phyloP scores from a whole-genome alignment of 1,140 invertebrate genomes.

The Physella acuta region DNA sequence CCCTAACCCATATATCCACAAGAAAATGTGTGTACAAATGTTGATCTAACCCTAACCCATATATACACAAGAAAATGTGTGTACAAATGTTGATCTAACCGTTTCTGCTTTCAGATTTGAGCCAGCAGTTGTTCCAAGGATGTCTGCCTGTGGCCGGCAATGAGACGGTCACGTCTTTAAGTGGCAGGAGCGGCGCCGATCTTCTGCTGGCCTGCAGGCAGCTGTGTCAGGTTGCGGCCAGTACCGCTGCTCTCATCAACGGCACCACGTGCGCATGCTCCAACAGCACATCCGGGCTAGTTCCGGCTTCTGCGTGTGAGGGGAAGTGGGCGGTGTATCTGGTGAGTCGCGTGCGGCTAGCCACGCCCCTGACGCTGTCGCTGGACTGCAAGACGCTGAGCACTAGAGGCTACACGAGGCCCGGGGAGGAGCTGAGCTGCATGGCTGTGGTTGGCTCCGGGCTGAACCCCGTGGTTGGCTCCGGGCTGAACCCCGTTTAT shows the following conservation, averaged over 20 bases:
- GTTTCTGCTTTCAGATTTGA: slow-evolving; percentile 1
- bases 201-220: too few relatives aligned
- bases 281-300: neutral
- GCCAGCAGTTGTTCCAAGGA: neutral
- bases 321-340: slow-evolving; percentile 30
- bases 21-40: too few relatives aligned
- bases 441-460: slow-evolving; percentile 31
- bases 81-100: too few relatives aligned
- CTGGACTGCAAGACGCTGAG: slow-evolving; percentile 18
- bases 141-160: neutral
- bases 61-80: too few relatives aligned
- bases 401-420: slow-evolving; percentile 39
- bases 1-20: too few relatives aligned
- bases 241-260: slow-evolving; percentile 22
- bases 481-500: slow-evolving; percentile 32
- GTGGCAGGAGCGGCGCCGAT: too few relatives aligned
- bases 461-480: slow-evolving; percentile 34
- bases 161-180: slow-evolving; percentile 17
- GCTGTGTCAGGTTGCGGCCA: neutral
- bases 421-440: slow-evolving; percentile 43
- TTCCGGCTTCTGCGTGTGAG: neutral
- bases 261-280: slow-evolving; percentile 21
- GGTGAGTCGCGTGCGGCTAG: slow-evolving; percentile 22
- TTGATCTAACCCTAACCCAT: too few relatives aligned
- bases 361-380: slow-evolving; percentile 9